Conservation (phyloP, 2,113 vertebrate species). For the Ahaetulla prasina region DNA sequence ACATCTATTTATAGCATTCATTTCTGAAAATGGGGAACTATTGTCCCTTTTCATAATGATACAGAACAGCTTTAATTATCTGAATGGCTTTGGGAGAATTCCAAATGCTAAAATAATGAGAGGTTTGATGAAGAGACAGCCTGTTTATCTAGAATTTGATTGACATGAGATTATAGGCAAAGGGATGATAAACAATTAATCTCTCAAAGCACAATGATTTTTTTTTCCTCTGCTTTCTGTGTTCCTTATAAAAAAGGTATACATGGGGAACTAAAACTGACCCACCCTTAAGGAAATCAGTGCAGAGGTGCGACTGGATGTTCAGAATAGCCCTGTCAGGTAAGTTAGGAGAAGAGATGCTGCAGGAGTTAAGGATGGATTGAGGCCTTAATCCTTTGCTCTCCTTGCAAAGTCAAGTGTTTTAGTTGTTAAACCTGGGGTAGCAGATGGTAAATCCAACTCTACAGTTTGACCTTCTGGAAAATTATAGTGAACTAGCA, state of each 20-base stretch:
- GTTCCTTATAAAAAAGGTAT: background rate
- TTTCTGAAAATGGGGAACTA: slow-evolving; percentile 27
- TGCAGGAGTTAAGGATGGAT: background rate
- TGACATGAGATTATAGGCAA: background rate
- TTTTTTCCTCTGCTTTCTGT: background rate
- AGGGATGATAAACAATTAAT: background rate
- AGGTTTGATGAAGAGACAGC: background rate
- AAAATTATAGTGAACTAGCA: background rate
- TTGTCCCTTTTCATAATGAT: background rate
- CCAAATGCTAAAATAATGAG: background rate
- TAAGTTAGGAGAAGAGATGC: background rate
- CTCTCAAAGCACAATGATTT: background rate
- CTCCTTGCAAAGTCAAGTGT: background rate
- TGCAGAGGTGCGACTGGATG: background rate
- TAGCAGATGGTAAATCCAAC: background rate
- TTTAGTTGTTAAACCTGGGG: background rate
- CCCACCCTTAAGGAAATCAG: background rate
- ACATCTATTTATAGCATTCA: slow-evolving; percentile 14
- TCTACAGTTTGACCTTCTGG: background rate
- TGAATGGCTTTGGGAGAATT: background rate
- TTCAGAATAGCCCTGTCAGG: background rate
- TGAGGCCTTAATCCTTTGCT: background rate
- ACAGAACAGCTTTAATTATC: background rate
- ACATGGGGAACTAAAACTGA: background rate
- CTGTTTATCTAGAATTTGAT: background rate